Conservation (phyloP, 2,113 vertebrate species). For the Lampris incognitus region DNA sequence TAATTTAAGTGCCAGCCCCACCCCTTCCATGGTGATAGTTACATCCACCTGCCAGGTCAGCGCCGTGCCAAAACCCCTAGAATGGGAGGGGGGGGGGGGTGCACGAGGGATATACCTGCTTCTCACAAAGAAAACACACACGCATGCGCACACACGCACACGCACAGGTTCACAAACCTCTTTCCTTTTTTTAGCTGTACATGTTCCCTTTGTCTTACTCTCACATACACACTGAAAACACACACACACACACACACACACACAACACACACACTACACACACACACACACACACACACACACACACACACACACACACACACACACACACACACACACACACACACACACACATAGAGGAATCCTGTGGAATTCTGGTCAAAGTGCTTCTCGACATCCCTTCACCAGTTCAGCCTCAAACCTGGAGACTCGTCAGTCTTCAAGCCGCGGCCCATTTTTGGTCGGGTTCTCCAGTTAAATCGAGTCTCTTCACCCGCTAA, state of each 20-base stretch:
- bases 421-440: not conserved
- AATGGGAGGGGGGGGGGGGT: slow-evolving; percentile 31
- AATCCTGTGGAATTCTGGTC: slow-evolving; percentile 18
- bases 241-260: not conserved
- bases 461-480: slow-evolving; percentile 20
- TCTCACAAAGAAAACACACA: not conserved
- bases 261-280: not conserved
- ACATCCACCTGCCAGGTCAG: slow-evolving; percentile 73
- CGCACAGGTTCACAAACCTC: not conserved
- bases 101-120: slow-evolving; percentile 18
- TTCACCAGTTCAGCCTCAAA: slow-evolving; percentile 37
- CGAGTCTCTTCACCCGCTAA: slow-evolving; percentile 31
- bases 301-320: slow-evolving; percentile 11
- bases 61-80: slow-evolving; percentile 37
- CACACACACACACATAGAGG: not conserved
- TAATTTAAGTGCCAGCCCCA: slow-evolving; percentile 56
- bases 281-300: not conserved
- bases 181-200: slow-evolving; percentile 25
- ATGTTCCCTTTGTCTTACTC: slow-evolving; percentile 5
- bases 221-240: not conserved
- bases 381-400: slow-evolving; percentile 44
- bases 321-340: slow-evolving; percentile 8
- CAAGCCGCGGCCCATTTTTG: slow-evolving; percentile 16
- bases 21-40: slow-evolving; percentile 46
- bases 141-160: not conserved